These are phyloP conservation scores for Girardia tigrina DNA, from an alignment of 2,888 invertebrate species.

Conservation along the genomic window DNA sequence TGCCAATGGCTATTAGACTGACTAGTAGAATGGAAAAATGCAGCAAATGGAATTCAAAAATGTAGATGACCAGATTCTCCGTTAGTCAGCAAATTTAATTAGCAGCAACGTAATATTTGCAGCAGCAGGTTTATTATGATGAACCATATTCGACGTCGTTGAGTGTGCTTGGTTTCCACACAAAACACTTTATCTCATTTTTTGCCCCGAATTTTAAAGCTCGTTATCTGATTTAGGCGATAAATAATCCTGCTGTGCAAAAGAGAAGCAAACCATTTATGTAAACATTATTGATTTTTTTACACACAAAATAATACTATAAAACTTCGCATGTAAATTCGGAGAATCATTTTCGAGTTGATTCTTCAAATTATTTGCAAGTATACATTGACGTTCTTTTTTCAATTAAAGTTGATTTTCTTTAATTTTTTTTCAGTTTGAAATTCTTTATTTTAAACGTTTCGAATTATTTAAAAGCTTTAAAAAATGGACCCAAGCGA, in stretches of 20 bases:
- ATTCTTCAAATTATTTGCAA: neutral
- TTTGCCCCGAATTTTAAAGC: neutral
- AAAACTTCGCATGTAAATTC: neutral
- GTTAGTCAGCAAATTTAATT: neutral
- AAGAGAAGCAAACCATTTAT: neutral
- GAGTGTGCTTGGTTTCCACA: neutral
- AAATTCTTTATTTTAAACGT: slow-evolving; percentile 1
- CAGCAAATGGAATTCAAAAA: slow-evolving; percentile 14
- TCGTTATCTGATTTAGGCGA: neutral
- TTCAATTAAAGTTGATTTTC: neutral
- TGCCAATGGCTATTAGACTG: neutral
- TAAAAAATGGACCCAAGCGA: slow-evolving; percentile 39
- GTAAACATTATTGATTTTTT: neutral
- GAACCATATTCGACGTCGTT: neutral
- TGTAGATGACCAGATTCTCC: neutral
- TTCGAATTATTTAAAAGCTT: neutral
- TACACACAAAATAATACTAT: neutral
- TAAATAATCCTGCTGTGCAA: neutral
- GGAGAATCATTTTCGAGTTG: slow-evolving; percentile 2
- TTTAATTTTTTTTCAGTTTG: neutral
- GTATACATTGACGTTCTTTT: neutral
- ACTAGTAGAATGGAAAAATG: neutral
- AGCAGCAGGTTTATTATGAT: neutral
- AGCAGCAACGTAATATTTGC: neutral
- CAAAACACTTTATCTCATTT: neutral